phyloP scores from a whole-genome alignment of 2,888 invertebrate species.

The Anagyrus pseudococci region DNA sequence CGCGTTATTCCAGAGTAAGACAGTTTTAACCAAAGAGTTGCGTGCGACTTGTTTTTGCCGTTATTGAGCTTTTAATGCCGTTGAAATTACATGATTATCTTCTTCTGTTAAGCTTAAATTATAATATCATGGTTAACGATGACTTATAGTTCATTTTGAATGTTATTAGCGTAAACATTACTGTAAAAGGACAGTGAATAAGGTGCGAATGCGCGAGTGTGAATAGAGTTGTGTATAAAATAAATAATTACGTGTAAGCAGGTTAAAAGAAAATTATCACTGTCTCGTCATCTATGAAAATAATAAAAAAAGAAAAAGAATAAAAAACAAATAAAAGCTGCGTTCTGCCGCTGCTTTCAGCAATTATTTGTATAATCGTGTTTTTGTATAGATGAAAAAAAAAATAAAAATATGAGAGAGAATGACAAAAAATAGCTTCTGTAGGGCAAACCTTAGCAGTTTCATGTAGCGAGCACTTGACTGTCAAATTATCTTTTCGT shows the following conservation, averaged over 20 bases:
- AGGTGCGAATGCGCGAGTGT: neutral
- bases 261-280: neutral
- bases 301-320: neutral
- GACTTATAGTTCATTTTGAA: neutral
- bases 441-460: slow-evolving; percentile 11
- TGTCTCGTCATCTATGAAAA: slow-evolving; percentile 22
- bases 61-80: slow-evolving; percentile 5
- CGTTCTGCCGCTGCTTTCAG: slow-evolving; percentile 18
- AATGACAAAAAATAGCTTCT: slow-evolving; percentile 3
- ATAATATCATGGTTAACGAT: slow-evolving; percentile 6
- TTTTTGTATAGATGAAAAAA: slow-evolving; percentile 26
- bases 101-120: slow-evolving; percentile 12
- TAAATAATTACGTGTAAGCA: neutral
- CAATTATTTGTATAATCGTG: slow-evolving; percentile 30
- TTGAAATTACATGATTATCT: slow-evolving; percentile 16
- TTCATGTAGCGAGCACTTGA: slow-evolving; percentile 13
- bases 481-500: slow-evolving; percentile 1
- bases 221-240: neutral
- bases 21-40: slow-evolving; percentile 30
- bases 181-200: neutral
- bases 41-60: slow-evolving; percentile 11
- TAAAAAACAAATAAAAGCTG: slow-evolving; percentile 9
- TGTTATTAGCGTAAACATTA: neutral
- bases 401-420: slow-evolving; percentile 7
- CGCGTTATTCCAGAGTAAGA: neutral